A percentile compares a stretch with the other conserved stretches of the same genome.
Conservation (phyloP, 2,888 invertebrate species). For the Drosophila melanosoma region DNA sequence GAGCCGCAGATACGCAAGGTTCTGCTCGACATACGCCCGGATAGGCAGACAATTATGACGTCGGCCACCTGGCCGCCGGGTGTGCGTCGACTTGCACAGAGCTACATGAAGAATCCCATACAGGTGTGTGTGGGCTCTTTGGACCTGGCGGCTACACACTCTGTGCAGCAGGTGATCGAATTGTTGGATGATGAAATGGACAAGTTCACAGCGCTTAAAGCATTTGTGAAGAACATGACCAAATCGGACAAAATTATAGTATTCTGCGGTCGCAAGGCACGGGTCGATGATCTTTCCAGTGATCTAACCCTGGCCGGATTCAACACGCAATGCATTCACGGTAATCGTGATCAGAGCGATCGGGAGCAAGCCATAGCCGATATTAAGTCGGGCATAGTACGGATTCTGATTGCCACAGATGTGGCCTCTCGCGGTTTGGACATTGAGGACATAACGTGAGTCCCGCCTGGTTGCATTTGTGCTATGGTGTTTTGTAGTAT, state of each 20-base stretch:
- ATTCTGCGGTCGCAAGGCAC: slow-evolving; percentile 94
- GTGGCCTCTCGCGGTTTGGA: slow-evolving; percentile 97
- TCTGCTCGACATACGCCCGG: slow-evolving; percentile 92
- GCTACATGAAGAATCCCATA: slow-evolving; percentile 95
- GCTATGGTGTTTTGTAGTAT: background rate
- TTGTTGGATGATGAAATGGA: slow-evolving; percentile 91
- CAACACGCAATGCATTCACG: slow-evolving; percentile 93
- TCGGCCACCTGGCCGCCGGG: slow-evolving; percentile 98
- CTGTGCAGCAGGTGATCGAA: slow-evolving; percentile 92
- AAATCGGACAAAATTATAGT: slow-evolving; percentile 94
- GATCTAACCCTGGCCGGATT: slow-evolving; percentile 90
- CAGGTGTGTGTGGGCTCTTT: slow-evolving; percentile 95
- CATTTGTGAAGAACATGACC: slow-evolving; percentile 90
- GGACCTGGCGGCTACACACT: slow-evolving; percentile 95
- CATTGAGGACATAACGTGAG: slow-evolving; percentile 92
- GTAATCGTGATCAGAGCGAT: slow-evolving; percentile 93
- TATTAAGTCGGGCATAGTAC: slow-evolving; percentile 91
- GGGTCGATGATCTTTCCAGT: slow-evolving; percentile 93
- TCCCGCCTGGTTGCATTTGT: background rate
- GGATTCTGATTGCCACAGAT: slow-evolving; percentile 96
- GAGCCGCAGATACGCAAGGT: slow-evolving; percentile 95
- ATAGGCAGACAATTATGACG: slow-evolving; percentile 98
- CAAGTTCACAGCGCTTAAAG: slow-evolving; percentile 87
- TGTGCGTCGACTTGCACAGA: slow-evolving; percentile 93
- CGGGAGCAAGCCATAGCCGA: slow-evolving; percentile 93